Evolutionary conservation across 2,888 invertebrate genomes (phyloP).

Genomic region (Drepanosiphum platanoidis): DNA sequence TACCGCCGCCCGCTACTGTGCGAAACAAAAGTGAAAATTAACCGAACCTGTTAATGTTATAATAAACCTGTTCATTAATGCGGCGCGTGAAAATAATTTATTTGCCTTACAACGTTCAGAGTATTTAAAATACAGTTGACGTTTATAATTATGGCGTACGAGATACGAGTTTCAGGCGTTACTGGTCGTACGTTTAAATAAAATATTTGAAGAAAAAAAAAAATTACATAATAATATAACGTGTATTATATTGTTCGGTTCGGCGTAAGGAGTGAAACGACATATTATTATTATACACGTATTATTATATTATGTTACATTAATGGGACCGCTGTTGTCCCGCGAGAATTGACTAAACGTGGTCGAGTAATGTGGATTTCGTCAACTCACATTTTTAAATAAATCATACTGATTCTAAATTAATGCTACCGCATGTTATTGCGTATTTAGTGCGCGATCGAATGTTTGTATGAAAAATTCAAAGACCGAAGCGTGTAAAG

Average conservation of each 20-base stretch:
- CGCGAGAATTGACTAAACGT: not conserved
- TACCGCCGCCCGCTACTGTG: not conserved
- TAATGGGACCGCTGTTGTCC: not conserved
- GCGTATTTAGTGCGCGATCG: no score
- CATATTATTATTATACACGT: not conserved
- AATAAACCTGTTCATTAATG: conserved; percentile 20
- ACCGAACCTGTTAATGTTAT: conserved; percentile 33
- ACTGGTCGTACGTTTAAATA: not conserved
- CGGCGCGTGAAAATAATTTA: conserved; percentile 32
- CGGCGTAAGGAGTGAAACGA: no score
- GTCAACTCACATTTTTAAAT: not conserved
- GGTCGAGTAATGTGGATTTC: not conserved
- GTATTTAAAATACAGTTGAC: not conserved
- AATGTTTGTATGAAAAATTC: no score
- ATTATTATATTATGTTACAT: not conserved
- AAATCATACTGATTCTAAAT: no score
- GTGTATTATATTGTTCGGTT: not conserved
- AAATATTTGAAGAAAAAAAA: not conserved
- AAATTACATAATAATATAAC: not conserved
- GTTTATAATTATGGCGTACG: not conserved
- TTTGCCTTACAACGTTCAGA: not conserved
- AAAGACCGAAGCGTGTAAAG: no score
- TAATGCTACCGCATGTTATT: not conserved
- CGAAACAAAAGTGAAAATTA: conserved; percentile 45
- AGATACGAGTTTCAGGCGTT: not conserved